Base-by-base conservation (phyloP, 2,888 invertebrate genomes). In the Ctenicera cuprea region DNA sequence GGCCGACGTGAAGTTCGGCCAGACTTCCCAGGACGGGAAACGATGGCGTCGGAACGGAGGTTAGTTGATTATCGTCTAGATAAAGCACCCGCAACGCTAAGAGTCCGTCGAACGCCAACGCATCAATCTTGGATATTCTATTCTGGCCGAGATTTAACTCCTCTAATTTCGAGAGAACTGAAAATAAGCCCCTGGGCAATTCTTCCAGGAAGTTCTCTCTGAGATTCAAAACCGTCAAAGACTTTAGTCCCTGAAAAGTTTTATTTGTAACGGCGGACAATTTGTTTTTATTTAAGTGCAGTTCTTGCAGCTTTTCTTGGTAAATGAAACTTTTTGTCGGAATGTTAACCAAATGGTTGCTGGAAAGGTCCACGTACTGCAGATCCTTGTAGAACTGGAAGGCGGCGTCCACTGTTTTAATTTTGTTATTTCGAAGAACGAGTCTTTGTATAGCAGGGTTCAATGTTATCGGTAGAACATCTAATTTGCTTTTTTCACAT, bases 391-490 rank as follows among this genome's bases (percentile, higher is more conserved):
- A 96, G 88, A 96, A 96, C 85, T 95, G 94, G 87, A 96, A 94
- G 22, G 95, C 95, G 61, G 95, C 95, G 86, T 96, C 96, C 79
- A 96, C 94, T 14, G 94, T 95, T 86, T 95, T 95, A 82, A 96
- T 95, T 83, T 93, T 93, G 86, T 96, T 96, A 86, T 94, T 94
- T 82, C 93, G 92, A 76, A 96, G 91, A 80, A 95, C 94, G 82
- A 96, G 91, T 67, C 95, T 90, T 85, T 95, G 94, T 77, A 96
- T 95, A 82, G 95, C 94, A 45, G 97, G 97, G 88, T 97, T 97
- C 77, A 97, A 89, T 1, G 96, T 95, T 82, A 97, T 97, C 75
- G 97, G 97, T 75, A 97, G 91, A 67, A 96, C 95, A 88, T 96
- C 96, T 75, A 97, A 90, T 79, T 94, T 94, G 83, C 95, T 95